A percentile compares a stretch with the other conserved stretches of the same genome.
Evolutionary conservation across 2,113 vertebrate genomes (phyloP).

Genomic region (Notarius quadriscutis): DNA sequence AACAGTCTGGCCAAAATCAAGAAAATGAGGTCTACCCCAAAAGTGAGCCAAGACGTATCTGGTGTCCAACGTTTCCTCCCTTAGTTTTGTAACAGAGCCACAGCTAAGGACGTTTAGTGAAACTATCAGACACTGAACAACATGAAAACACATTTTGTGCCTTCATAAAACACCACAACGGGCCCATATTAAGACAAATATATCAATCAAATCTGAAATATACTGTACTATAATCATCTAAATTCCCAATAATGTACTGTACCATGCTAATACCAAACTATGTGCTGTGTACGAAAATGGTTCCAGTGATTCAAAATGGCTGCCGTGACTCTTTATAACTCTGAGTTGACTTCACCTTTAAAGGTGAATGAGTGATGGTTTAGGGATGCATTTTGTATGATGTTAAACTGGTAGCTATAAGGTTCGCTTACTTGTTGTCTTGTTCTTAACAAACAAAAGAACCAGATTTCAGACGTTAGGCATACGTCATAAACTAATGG

Average conservation of each 20-base stretch:
- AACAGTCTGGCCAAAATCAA: conserved; percentile 3
- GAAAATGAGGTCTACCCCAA: background rate
- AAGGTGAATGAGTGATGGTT: background rate
- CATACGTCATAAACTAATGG: background rate
- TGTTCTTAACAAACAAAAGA: background rate
- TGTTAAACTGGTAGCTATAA: background rate
- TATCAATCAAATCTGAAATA: background rate
- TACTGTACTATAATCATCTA: background rate
- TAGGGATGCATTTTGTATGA: background rate
- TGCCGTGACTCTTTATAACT: background rate
- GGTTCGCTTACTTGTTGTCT: background rate
- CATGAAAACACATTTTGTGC: background rate
- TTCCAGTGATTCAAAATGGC: background rate
- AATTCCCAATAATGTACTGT: background rate
- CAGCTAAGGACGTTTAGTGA: background rate
- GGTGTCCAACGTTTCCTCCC: conserved; percentile 12
- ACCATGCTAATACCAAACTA: background rate
- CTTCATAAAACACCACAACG: background rate
- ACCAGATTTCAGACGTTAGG: background rate
- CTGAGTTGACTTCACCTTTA: background rate
- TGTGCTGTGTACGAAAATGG: background rate
- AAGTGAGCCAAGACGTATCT: background rate
- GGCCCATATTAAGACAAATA: background rate
- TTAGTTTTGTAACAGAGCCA: background rate
- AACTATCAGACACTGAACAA: background rate